phyloP scores from a whole-genome alignment of 2,113 vertebrate genomes.

The Mobula hypostoma region DNA sequence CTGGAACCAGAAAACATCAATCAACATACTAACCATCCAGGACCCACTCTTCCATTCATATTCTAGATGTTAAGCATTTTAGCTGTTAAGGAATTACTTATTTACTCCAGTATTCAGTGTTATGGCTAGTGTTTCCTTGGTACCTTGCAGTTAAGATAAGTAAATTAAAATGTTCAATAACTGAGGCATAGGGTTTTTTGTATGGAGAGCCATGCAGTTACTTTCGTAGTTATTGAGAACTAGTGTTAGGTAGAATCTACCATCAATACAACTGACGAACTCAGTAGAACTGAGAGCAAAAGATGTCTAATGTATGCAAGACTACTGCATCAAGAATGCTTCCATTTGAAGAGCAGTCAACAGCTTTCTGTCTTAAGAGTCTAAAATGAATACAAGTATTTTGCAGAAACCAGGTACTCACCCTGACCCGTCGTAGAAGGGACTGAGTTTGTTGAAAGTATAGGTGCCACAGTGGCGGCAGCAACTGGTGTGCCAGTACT shows the following conservation, averaged over 20 bases:
- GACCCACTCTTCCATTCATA: not conserved
- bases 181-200: no score
- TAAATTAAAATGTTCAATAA: no score
- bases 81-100: not conserved
- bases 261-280: no score
- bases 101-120: no score
- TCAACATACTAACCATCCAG: not conserved
- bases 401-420: constrained; percentile 21
- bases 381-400: not conserved
- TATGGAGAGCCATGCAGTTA: no score
- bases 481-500: constrained; percentile 89
- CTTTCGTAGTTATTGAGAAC: no score
- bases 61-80: not conserved
- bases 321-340: not conserved
- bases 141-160: no score
- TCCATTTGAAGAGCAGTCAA: not conserved
- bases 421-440: constrained; percentile 79
- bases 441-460: constrained; percentile 87
- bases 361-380: not conserved
- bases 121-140: no score
- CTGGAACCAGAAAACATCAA: not conserved
- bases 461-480: constrained; percentile 92
- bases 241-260: no score
- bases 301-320: not conserved
- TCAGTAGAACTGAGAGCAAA: not conserved